Conservation (phyloP, 2,797 vertebrate species). For the Takifugu rubripes region DNA sequence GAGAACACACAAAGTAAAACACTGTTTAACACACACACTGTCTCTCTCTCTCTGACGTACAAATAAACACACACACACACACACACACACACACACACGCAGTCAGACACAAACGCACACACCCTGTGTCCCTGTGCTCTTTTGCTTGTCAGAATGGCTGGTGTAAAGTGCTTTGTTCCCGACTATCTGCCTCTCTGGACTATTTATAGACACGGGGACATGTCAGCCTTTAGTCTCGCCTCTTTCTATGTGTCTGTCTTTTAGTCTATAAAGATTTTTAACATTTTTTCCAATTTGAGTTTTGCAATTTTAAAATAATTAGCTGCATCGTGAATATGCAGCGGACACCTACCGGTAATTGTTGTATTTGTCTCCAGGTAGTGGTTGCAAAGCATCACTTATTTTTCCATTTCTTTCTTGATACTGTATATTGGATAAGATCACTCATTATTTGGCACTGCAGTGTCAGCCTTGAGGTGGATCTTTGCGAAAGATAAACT, state of each 20-base stretch:
- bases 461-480: too few species aligned
- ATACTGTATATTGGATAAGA: too few species aligned
- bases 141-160: constrained; percentile 58
- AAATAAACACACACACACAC: constrained; percentile 17
- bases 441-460: too few species aligned
- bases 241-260: constrained; percentile 10
- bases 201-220: constrained; percentile 75
- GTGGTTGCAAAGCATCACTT: too few species aligned
- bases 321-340: constrained; percentile 17
- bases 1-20: constrained; percentile 28
- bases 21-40: constrained; percentile 21
- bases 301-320: constrained; percentile 22
- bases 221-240: constrained; percentile 53
- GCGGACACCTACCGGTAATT: constrained; percentile 1
- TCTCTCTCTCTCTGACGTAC: constrained; percentile 16
- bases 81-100: constrained; percentile 12
- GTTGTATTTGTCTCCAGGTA: neutral
- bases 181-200: constrained; percentile 63
- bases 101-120: neutral
- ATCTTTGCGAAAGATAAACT: too few species aligned
- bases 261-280: constrained; percentile 13
- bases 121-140: constrained; percentile 32
- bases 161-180: constrained; percentile 74
- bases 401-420: too few species aligned
- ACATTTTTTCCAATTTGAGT: neutral